Conservation (phyloP, 2,888 invertebrate species). For the Spodoptera littoralis region DNA sequence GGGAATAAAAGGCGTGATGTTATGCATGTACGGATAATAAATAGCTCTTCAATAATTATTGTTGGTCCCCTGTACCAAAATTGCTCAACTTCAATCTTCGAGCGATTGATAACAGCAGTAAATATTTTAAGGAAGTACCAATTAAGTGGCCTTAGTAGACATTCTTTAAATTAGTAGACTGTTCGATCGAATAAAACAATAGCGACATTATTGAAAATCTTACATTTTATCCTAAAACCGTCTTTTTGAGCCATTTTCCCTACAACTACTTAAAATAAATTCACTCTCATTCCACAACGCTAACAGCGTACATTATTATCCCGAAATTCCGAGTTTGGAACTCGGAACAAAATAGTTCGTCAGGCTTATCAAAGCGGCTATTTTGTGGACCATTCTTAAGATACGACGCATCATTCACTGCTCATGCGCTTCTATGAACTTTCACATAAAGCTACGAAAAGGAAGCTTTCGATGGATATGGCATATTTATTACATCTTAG, state of each 20-base stretch:
- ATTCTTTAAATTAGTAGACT: no score
- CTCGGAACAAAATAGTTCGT: conserved; percentile 58
- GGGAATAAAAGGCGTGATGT: no score
- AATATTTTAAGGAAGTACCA: no score
- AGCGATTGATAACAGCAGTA: no score
- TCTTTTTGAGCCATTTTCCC: background rate
- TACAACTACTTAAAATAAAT: background rate
- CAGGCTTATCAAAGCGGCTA: conserved; percentile 66
- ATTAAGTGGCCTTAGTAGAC: no score
- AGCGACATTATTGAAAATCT: no score
- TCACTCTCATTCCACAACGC: conserved; percentile 1
- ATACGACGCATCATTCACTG: conserved; percentile 70
- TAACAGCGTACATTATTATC: conserved; percentile 36
- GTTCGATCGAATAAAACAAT: no score
- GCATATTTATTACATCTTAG: no score
- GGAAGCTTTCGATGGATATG: conserved; percentile 27
- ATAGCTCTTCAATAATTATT: no score
- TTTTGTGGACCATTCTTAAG: conserved; percentile 65
- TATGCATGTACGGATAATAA: no score
- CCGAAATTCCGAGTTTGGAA: conserved; percentile 10
- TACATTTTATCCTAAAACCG: background rate
- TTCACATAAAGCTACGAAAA: conserved; percentile 49
- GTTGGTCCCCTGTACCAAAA: no score
- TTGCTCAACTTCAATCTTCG: no score
- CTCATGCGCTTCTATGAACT: conserved; percentile 55